Conservation (phyloP, 1,140 invertebrate species). For the Helicorthomorpha holstii region DNA sequence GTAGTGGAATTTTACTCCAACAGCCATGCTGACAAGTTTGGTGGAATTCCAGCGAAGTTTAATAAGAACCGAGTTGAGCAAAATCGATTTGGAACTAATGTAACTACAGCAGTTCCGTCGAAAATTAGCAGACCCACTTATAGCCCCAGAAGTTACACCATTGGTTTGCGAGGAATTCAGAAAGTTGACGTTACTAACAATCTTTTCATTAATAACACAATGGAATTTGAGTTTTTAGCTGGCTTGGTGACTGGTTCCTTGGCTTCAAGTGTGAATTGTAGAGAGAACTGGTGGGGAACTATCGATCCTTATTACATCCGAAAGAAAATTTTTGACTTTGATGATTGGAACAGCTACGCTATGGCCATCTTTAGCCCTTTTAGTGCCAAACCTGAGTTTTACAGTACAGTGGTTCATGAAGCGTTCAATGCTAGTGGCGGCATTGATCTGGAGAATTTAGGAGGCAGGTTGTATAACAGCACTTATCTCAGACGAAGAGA, state of each 20-base stretch:
- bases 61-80: slow-evolving; percentile 55
- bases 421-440: not conserved
- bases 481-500: slow-evolving; percentile 45
- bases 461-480: slow-evolving; percentile 62
- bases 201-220: slow-evolving; percentile 66
- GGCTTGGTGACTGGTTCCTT: slow-evolving; percentile 75
- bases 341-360: slow-evolving; percentile 98
- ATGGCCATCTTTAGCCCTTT: slow-evolving; percentile 78
- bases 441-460: slow-evolving; percentile 47
- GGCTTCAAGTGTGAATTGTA: slow-evolving; percentile 69
- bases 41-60: slow-evolving; percentile 61
- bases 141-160: slow-evolving; percentile 53
- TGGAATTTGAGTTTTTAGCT: slow-evolving; percentile 83
- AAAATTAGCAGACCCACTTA: slow-evolving; percentile 20
- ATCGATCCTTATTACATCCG: slow-evolving; percentile 49
- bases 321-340: slow-evolving; percentile 90
- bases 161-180: slow-evolving; percentile 87
- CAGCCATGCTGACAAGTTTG: slow-evolving; percentile 85
- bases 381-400: slow-evolving; percentile 34
- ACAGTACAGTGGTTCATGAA: slow-evolving; percentile 10
- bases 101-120: not conserved
- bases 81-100: slow-evolving; percentile 35
- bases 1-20: slow-evolving; percentile 76
- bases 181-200: slow-evolving; percentile 81
- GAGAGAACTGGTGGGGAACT: slow-evolving; percentile 93